A percentile compares a stretch with the other conserved stretches of the same genome.
These are phyloP conservation scores for Meles meles DNA, from an alignment of 2,113 vertebrate species.

Conservation along the genomic window DNA sequence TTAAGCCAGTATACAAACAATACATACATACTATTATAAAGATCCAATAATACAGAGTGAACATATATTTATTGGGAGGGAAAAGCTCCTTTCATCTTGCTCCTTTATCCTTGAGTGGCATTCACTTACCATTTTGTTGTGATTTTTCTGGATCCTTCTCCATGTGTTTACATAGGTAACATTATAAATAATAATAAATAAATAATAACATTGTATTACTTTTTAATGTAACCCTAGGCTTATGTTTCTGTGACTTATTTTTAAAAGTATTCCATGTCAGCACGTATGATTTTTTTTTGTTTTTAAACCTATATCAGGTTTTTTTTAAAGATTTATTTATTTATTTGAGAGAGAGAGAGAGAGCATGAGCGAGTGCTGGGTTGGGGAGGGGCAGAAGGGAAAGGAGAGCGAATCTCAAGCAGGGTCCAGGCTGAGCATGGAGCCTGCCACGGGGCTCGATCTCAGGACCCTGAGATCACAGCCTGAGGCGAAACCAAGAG, in stretches of 20 bases:
- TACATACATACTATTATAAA: background rate
- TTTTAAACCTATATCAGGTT: background rate
- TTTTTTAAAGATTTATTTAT: background rate
- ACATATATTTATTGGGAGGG: too few species aligned
- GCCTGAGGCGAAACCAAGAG: background rate
- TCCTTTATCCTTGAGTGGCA: background rate
- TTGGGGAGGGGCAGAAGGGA: background rate
- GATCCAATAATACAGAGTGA: background rate
- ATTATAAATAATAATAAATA: background rate
- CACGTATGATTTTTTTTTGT: background rate
- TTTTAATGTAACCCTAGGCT: background rate
- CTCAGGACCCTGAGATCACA: background rate
- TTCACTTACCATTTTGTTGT: background rate
- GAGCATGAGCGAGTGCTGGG: fast-evolving
- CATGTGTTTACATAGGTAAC: background rate
- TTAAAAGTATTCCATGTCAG: background rate
- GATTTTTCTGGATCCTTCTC: background rate
- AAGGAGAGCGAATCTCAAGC: background rate
- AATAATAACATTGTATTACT: background rate
- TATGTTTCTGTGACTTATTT: background rate
- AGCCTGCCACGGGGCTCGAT: background rate
- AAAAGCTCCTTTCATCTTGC: background rate
- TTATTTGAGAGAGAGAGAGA: background rate
- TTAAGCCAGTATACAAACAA: background rate
- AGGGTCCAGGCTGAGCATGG: background rate